phyloP scores from a whole-genome alignment of 2,888 invertebrate genomes.

The Leucozona laternaria region DNA sequence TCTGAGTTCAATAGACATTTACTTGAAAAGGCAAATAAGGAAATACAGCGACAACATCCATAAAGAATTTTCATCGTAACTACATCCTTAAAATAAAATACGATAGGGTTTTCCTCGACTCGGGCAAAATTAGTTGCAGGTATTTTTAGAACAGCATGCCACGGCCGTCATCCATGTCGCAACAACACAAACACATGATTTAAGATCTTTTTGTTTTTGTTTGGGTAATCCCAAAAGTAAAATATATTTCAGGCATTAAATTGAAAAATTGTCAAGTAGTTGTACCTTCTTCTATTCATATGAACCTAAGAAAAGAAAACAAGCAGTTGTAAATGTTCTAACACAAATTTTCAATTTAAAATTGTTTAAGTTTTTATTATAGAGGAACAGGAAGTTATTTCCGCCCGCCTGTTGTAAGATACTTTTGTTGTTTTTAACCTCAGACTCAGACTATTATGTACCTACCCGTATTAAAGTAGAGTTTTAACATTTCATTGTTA shows the following conservation, averaged over 20 bases:
- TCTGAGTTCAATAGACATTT: not conserved
- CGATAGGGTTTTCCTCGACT: slow-evolving; percentile 54
- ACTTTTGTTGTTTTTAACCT: not conserved
- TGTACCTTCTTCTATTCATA: too few relatives aligned
- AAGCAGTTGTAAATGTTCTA: slow-evolving; percentile 54
- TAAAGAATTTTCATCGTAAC: slow-evolving; percentile 46
- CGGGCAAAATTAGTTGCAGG: slow-evolving; percentile 50
- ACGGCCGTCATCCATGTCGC: not conserved
- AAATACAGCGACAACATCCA: slow-evolving; percentile 39
- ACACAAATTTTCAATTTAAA: slow-evolving; percentile 53
- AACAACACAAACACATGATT: slow-evolving; percentile 33
- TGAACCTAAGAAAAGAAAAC: slow-evolving; percentile 19
- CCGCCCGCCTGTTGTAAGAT: slow-evolving; percentile 34
- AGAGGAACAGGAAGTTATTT: slow-evolving; percentile 63
- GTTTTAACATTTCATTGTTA: slow-evolving; percentile 23
- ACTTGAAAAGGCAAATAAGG: slow-evolving; percentile 40
- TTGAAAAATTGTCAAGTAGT: slow-evolving; percentile 28
- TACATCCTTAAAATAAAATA: not conserved
- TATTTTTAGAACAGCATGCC: slow-evolving; percentile 63
- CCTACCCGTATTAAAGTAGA: slow-evolving; percentile 48
- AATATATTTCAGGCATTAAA: slow-evolving; percentile 60
- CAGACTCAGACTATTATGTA: not conserved
- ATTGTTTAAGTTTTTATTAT: slow-evolving; percentile 34
- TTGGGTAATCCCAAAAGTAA: slow-evolving; percentile 46
- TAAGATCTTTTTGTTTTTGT: slow-evolving; percentile 1